Percentiles rank a stretch among this genome's conserved stretches.
phyloP scores from a whole-genome alignment of 23 tunicate species.

The Halocynthia aurantium region DNA sequence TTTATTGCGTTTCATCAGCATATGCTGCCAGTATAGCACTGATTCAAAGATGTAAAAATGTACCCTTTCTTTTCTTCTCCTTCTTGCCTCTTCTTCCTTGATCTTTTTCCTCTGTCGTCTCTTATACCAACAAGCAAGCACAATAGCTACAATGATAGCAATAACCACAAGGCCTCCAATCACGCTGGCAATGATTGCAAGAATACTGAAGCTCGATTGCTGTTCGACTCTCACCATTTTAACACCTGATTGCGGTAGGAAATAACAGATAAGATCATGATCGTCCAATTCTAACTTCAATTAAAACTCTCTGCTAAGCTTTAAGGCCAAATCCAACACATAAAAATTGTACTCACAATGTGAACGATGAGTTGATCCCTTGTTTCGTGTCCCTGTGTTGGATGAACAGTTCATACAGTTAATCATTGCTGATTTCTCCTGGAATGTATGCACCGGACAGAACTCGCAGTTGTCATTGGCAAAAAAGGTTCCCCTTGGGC shows the following conservation, averaged over 20 bases:
- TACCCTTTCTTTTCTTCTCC: not conserved
- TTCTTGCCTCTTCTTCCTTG: constrained; percentile 7
- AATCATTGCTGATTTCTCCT: constrained; percentile 32
- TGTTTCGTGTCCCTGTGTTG: constrained; percentile 33
- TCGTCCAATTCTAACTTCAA: not conserved
- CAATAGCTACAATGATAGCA: constrained; percentile 6
- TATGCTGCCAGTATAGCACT: too few relatives aligned
- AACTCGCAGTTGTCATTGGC: constrained; percentile 50
- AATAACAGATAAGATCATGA: not conserved
- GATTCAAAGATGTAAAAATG: too few relatives aligned
- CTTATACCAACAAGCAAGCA: constrained; percentile 14
- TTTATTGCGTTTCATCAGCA: too few relatives aligned
- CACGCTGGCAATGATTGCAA: constrained; percentile 3
- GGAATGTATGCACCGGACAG: constrained; percentile 66
- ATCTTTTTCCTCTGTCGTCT: constrained; percentile 4
- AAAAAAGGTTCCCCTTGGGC: constrained; percentile 68
- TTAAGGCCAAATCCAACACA: not conserved
- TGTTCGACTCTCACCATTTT: constrained; percentile 23
- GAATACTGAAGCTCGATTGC: not conserved
- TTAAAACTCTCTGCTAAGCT: not conserved
- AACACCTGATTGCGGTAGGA: constrained; percentile 3
- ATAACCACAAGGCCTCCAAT: constrained; percentile 12
- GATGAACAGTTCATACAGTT: constrained; percentile 42
- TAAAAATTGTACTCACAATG: constrained; percentile 53
- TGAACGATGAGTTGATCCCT: constrained; percentile 40